Percentiles rank a stretch among this genome's conserved stretches.
phyloP scores from a whole-genome alignment of 2,888 invertebrate species.

The Stenoptilia bipunctidactyla region DNA sequence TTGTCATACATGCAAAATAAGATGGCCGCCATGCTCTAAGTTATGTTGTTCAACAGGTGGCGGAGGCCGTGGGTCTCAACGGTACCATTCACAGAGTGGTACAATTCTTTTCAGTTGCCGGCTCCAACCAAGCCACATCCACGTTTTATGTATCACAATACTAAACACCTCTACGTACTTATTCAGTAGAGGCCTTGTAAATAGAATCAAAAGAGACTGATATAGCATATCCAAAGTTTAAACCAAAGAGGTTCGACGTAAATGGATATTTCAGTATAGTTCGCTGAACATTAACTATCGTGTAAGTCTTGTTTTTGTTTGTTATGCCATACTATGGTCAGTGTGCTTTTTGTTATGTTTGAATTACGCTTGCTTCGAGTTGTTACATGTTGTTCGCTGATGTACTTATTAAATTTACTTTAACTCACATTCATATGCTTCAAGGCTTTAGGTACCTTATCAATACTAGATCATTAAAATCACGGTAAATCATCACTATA shows the following conservation, averaged over 20 bases:
- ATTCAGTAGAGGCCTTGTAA: slow-evolving; percentile 51
- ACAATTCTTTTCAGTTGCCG: slow-evolving; percentile 74
- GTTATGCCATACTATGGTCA: slow-evolving; percentile 65
- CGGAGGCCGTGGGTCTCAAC: slow-evolving; percentile 73
- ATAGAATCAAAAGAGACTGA: slow-evolving; percentile 64
- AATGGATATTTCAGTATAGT: slow-evolving; percentile 56
- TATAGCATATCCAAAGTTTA: slow-evolving; percentile 56
- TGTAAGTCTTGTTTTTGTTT: slow-evolving; percentile 70
- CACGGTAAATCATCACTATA: too few species aligned
- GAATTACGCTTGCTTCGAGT: slow-evolving; percentile 56
- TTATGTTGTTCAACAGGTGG: slow-evolving; percentile 73
- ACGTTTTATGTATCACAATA: slow-evolving; percentile 75
- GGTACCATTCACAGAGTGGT: slow-evolving; percentile 74
- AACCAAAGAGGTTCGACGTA: slow-evolving; percentile 49
- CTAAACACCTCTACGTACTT: slow-evolving; percentile 33
- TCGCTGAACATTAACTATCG: slow-evolving; percentile 59
- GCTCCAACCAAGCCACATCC: slow-evolving; percentile 73
- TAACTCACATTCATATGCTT: too few species aligned
- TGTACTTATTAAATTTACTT: too few species aligned
- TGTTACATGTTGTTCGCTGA: not conserved
- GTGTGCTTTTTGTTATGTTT: slow-evolving; percentile 58
- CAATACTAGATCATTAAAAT: too few species aligned
- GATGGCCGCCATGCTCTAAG: slow-evolving; percentile 54
- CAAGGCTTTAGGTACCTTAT: too few species aligned
- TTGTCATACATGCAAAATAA: slow-evolving; percentile 24